Conservation (phyloP, 2,113 vertebrate species). For the Spilogale gracilis region DNA sequence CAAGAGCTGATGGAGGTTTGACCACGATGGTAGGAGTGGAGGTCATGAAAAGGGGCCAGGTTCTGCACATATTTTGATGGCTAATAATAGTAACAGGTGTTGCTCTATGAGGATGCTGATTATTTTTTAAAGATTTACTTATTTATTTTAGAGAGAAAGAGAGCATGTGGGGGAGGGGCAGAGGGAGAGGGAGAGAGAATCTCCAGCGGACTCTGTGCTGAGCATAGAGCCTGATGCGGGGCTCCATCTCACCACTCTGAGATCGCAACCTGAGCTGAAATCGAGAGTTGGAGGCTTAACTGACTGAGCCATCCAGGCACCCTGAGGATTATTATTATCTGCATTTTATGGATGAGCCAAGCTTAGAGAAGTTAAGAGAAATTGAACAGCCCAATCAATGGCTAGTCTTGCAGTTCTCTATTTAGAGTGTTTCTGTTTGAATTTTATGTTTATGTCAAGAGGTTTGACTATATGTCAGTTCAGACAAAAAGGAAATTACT, state of each 20-base stretch:
- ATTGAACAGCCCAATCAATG: background rate
- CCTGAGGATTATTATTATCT: background rate
- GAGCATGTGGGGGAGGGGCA: background rate
- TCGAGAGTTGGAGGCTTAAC: background rate
- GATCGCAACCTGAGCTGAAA: background rate
- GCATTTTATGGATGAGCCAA: background rate
- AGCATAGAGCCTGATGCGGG: background rate
- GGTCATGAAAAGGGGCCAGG: background rate
- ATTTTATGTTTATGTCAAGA: conserved; percentile 18
- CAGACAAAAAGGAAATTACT: conserved; percentile 37
- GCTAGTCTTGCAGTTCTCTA: background rate
- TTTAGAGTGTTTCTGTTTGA: conserved; percentile 33
- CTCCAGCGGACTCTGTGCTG: background rate
- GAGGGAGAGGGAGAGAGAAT: background rate
- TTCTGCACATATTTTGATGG: conserved; percentile 7
- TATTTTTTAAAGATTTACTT: background rate
- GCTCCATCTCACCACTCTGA: background rate
- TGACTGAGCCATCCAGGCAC: background rate
- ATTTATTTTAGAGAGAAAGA: background rate
- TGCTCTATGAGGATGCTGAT: background rate
- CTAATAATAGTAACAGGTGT: background rate
- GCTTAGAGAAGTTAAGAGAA: background rate
- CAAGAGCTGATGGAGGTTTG: conserved; percentile 13
- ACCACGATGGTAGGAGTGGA: background rate
- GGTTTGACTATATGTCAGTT: conserved; percentile 38